Evolutionary conservation across 2,113 vertebrate genomes (phyloP).

Genomic region (Propithecus coquereli): DNA sequence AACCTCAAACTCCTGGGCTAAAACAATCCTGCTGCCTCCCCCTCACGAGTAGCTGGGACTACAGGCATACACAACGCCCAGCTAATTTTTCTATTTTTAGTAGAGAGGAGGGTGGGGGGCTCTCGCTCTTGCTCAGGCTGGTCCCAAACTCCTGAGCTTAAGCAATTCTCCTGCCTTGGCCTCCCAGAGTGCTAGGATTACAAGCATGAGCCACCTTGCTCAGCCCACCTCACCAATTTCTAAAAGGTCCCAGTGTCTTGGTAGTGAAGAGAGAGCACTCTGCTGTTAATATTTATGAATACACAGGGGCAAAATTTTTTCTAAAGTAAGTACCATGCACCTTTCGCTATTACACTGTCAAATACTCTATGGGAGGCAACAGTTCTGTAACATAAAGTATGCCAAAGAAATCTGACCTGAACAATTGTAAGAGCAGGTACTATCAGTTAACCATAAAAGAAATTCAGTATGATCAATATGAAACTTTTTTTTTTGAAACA

Average conservation of each 20-base stretch:
- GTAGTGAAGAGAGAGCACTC: neutral
- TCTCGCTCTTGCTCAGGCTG: neutral
- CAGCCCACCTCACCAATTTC: neutral
- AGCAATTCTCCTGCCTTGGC: neutral
- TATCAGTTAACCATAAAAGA: neutral
- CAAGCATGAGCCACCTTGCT: neutral
- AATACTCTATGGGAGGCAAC: neutral
- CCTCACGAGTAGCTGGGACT: too few relatives aligned
- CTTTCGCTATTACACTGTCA: neutral
- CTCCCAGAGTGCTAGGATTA: neutral
- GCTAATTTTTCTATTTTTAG: neutral
- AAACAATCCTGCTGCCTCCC: too few relatives aligned
- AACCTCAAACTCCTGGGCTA: too few relatives aligned
- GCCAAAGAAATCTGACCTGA: neutral
- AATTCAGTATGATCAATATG: neutral
- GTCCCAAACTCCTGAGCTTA: neutral
- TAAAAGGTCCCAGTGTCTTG: neutral
- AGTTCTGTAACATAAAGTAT: neutral
- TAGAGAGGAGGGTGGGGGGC: neutral
- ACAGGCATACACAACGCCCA: too few relatives aligned
- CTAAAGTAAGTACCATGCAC: neutral
- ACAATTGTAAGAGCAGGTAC: neutral
- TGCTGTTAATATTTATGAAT: neutral
- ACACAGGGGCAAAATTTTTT: neutral
- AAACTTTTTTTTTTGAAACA: neutral